phyloP scores from a whole-genome alignment of 2,113 vertebrate species.

The Caracal caracal region DNA sequence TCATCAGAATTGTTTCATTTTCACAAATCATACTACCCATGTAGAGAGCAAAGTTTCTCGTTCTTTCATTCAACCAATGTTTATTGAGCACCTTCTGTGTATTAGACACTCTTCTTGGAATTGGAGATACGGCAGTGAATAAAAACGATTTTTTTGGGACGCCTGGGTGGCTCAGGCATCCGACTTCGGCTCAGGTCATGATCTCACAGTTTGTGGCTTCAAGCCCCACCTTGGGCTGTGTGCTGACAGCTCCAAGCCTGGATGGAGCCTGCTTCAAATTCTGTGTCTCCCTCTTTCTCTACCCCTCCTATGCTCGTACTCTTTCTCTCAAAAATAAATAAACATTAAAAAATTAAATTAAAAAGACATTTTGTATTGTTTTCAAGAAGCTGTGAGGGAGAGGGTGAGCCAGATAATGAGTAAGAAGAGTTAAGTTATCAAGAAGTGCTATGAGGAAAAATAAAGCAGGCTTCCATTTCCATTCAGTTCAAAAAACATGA shows the following conservation, averaged over 20 bases:
- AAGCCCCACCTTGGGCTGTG: too few relatives aligned
- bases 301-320: too few relatives aligned
- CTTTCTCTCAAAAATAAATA: not conserved
- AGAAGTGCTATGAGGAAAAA: not conserved
- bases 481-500: constrained; percentile 10
- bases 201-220: too few relatives aligned
- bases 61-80: not conserved
- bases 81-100: not conserved
- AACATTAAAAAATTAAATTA: not conserved
- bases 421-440: too few relatives aligned
- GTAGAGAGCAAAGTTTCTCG: not conserved
- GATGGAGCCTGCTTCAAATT: too few relatives aligned
- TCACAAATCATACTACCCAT: not conserved
- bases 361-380: not conserved
- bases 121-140: not conserved
- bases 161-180: too few relatives aligned
- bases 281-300: too few relatives aligned
- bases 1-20: not conserved
- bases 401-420: not conserved
- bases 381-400: not conserved
- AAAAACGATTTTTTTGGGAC: not conserved
- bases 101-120: not conserved
- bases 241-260: too few relatives aligned
- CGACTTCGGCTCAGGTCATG: too few relatives aligned
- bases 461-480: not conserved